Base-by-base conservation (phyloP, 2,888 invertebrate species). In the Drosophila meridionalis region DNA sequence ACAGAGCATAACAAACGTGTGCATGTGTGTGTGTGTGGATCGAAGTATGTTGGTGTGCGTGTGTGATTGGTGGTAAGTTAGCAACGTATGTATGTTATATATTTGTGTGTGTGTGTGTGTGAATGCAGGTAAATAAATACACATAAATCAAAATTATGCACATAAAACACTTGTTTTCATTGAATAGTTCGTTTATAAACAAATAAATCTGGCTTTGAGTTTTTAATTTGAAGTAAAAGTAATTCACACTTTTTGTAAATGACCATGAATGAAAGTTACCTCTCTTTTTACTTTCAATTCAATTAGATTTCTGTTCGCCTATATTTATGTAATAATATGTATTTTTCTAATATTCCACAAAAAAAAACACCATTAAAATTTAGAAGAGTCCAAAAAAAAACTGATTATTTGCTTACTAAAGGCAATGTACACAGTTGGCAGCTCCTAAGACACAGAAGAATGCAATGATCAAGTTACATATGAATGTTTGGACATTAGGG, bases 381-480 rank as follows among this genome's bases (percentile, higher is more conserved):
- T 30, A 42, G 73, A 56, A 60, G 64, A 64, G 55, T 50, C 40
- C 61, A 20, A 43, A 64, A 63, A 64, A 73, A 52, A 52, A 52
- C 76, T 73, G 57, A 45, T 58, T 71, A 45, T 76, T 64, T 69
- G 66, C 75, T 77, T 61, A 75, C 75, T 60, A 69, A 75, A 67
- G 52, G 57, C 50, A 77, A 67, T 77, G 77, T 75, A 73, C 62
- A 74, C 62, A 78, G 65, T 62, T 74, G 65, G 40, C 74, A 59
- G 50, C 75, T 64, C 74, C 71, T 42, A 76, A 65, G 57, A 72
- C 53, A 58, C 60, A 68, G 78, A 73, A 78, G 74, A 78, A 73
- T 68, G 78, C 68, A 67, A 60, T 68, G 73, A 64, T 78, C 64
- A 57, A 78, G 78, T 76, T 76, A 76, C 76, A 76, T 52, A 67